Conservation (phyloP, 64 coral and sea anemone genomes). For the Trachythela sp. region DNA sequence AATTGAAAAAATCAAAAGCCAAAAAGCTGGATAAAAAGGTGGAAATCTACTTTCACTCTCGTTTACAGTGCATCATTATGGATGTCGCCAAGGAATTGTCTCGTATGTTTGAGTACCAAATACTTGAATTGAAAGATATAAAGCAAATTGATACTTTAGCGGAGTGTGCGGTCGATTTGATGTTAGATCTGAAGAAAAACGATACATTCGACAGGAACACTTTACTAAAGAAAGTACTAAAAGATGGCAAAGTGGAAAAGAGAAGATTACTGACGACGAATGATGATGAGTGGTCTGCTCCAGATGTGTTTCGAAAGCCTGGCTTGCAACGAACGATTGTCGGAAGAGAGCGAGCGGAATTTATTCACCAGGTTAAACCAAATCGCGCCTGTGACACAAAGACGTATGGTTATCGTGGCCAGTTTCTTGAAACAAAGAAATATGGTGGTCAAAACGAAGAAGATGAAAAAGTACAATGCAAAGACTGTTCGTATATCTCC, state of each 20-base stretch:
- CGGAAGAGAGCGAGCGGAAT: background rate
- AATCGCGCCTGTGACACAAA: background rate
- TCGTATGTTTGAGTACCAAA: background rate
- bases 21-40: background rate
- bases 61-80: background rate
- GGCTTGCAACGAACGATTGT: background rate
- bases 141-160: background rate
- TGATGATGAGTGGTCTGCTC: background rate
- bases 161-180: background rate
- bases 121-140: background rate
- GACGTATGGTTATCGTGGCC: background rate
- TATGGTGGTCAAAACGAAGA: background rate
- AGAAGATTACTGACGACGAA: background rate
- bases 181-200: background rate
- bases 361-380: background rate
- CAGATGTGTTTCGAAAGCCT: background rate
- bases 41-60: background rate
- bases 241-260: background rate
- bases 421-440: background rate
- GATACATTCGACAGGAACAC: background rate
- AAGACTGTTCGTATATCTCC: background rate
- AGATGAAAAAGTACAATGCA: background rate
- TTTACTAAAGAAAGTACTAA: background rate
- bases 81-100: background rate
- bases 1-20: background rate